Base-by-base conservation (phyloP, 2,113 vertebrate genomes). In the Raja brachyura region DNA sequence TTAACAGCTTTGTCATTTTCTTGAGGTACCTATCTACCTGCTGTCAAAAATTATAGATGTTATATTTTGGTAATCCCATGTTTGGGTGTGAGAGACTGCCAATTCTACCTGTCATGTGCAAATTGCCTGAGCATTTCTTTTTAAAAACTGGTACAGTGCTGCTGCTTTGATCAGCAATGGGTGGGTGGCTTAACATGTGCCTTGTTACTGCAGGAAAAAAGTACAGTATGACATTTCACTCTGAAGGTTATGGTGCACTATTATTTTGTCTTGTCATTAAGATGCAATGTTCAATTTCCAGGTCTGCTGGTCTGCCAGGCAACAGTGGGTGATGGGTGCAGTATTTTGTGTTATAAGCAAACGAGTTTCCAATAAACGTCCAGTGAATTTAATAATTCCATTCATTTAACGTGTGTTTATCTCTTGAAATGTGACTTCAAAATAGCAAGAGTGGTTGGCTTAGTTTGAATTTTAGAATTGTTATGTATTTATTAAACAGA, bases 401-500 rank as follows among this genome's bases (percentile, higher is more conserved):
- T 61, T 79, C 13, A 77, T 28, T 79, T 77, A 48, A 54, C 9
- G 14, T 56, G 56, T 20, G 10, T 0, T 93, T 33, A 63, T 22
- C 56, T 66, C 20, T 22, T 13, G 25, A 83, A 79, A 14, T 33
- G 28, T 66, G 76, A 48, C 9, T 48, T 79, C 20, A 83, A 79
- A 70, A 83, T 78, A 48, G 33, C 81, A 74, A 39, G 20, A 93
- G 93, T 16, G 28, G 25, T 93, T 68, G 75, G 0, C 5, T 66
- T 81, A 25, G 3, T 81, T 81, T 79, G 16, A 73, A 73, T 1
- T 48, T 92, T 73, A 54, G 10, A 22, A 59, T 33, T 33, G 68
- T 63, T 4, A 66, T 81, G 31, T 75, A 66, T 48, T 81, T 92
- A 18, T 92, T 74, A 63, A 78, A 25, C 96, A 99, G 99, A 97